phyloP scores from a whole-genome alignment of 2,113 vertebrate species.

The Brevimyrus niger region DNA sequence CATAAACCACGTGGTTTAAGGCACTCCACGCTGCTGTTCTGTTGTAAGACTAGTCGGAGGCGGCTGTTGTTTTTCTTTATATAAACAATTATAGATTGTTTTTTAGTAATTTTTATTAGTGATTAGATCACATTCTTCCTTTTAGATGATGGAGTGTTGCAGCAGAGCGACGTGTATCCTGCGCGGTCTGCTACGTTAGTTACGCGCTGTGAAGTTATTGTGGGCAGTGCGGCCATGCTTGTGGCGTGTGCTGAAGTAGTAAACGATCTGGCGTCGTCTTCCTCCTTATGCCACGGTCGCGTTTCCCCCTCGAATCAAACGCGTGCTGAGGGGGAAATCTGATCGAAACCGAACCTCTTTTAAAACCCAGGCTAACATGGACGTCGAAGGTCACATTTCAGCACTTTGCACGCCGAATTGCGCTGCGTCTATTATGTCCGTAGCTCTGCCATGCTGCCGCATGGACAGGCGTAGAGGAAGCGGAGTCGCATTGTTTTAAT shows the following conservation, averaged over 20 bases:
- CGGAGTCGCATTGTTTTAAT: slow-evolving; percentile 58
- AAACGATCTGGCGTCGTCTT: slow-evolving; percentile 42
- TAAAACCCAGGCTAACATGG: background rate
- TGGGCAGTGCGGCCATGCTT: slow-evolving; percentile 72
- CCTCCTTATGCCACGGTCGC: slow-evolving; percentile 25
- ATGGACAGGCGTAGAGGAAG: slow-evolving; percentile 51
- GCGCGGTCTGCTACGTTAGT: background rate
- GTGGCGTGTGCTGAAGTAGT: slow-evolving; percentile 52
- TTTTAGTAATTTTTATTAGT: background rate
- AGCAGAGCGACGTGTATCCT: background rate
- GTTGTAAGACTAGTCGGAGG: slow-evolving; percentile 29
- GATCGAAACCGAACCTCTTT: background rate
- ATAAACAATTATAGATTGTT: background rate
- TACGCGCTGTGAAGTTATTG: slow-evolving; percentile 51
- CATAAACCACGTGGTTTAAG: slow-evolving; percentile 83
- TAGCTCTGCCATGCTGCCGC: slow-evolving; percentile 65
- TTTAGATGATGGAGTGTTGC: background rate
- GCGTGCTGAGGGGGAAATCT: background rate
- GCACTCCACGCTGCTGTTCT: slow-evolving; percentile 62
- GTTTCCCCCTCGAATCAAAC: background rate
- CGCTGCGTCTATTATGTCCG: slow-evolving; percentile 54
- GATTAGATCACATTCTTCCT: background rate
- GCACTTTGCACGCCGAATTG: slow-evolving; percentile 25
- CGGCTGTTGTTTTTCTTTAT: slow-evolving; percentile 16
- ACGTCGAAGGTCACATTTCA: background rate